Evolutionary conservation across 2,888 invertebrate species (phyloP), one percentile per base, ranked within the genome.

Genomic region (Agonopterix alstromeriana): DNA sequence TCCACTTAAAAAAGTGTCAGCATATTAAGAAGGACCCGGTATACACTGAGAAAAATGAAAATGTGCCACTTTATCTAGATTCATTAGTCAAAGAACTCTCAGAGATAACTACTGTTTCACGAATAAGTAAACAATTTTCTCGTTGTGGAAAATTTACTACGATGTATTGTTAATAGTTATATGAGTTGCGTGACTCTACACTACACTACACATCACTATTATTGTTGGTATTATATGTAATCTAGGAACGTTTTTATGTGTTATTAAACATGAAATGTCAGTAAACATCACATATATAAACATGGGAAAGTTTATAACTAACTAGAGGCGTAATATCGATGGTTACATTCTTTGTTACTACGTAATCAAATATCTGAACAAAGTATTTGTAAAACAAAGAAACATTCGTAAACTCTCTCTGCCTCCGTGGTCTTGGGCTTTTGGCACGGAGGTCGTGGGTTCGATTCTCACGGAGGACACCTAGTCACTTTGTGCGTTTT

Each of bases 111-210:
- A 58, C 60, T 59, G 62, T 69, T 75, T 65, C 63, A 65, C 58
- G 61, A 67, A 64, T 65, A 67, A 64, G 66, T 64, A 78, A 77
- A 76, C 68, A 74, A 65, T 72, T 75, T 74, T 70, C 73, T 73
- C 58, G 59, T 52, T 53, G 69, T 82, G 82, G 83, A 83, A 85
- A 84, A 77, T 78, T 81, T 79, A 71, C 71, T 65, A 66, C 62
- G 47, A 62, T 59, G 63, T 62, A 70, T 76, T 76, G 71, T 77
- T 70, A 64, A 57, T 51, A 53, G 53, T 48, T 36, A 35, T 8
- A 43, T 57, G 54, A 54, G 57, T 74, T 61, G 79, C 79, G 75
- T 81, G 80, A 70, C 77, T 60, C 54, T 51, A 57, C 52, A 64
- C 61, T 71, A 77, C 67, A 65, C 58, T 56, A 58, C 52, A 64